Base-by-base conservation (phyloP, 2,113 vertebrate species). In the Xerus inauris region DNA sequence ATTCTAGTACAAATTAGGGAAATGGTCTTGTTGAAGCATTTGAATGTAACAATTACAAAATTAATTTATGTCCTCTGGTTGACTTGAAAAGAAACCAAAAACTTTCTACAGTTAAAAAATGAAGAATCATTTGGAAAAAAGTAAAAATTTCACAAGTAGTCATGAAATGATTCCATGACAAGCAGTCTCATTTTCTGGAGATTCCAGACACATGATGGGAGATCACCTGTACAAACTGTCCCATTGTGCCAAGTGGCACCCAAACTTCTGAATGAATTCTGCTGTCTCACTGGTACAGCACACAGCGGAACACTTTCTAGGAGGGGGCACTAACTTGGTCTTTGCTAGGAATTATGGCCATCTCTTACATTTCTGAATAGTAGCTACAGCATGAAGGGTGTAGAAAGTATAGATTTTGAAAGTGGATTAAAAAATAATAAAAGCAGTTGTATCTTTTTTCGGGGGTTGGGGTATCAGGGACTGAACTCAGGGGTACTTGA, bases 51-150 rank as follows among this genome's bases (percentile, higher is more conserved):
- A 47, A 51, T 38, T 45, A 49, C 59, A 26, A 84, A 69, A 67
- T 30, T 19, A 59, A 40, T 11, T 32, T 12, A 16, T 57, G 42
- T n/a, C 26, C 64, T 32, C 30, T 64, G 69, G 62, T 16, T 82
- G 57, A 72, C 72, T 30, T 32, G 30, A 72, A 81, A 94, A 64
- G 40, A 83, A 92, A 87, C 32, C 54, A 76, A 57, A 30, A 96
- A 95, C 35, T 49, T 72, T 51, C 72, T 82, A 57, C 24, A 83
- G 76, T 28, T 89, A 80, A 95, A 89, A 85, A 80, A 45, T 8
- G 32, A 81, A 75, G 24, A 38, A 38, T 76, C 69, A 32, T 22
- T 30, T 38, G 35, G 47, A 54, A 75, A 77, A 86, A 69, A 67
- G 20, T 20, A 47, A 87, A 87, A 76, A 51, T 5, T 80, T 47